Evolutionary conservation across 2,888 invertebrate genomes (phyloP), one percentile per base, ranked within the genome.

Genomic region (Nysson spinosus): DNA sequence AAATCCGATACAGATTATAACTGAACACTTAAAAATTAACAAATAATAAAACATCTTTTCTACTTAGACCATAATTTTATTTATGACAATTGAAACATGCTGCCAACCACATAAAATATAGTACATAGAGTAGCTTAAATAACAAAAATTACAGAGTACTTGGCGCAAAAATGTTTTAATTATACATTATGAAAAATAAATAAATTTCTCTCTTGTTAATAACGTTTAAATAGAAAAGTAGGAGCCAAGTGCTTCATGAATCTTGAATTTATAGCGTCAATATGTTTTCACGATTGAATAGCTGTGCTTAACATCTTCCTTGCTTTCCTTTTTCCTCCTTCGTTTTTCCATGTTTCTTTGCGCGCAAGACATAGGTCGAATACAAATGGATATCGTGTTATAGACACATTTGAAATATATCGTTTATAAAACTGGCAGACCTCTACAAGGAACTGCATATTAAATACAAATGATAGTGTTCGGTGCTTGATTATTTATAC

Each of bases 31-130:
- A n/a, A n/a, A n/a, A n/a, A n/a, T n/a, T n/a, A n/a, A n/a, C n/a
- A n/a, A n/a, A n/a, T n/a, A n/a, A n/a, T n/a, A n/a, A n/a, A n/a
- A n/a, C n/a, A n/a, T n/a, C n/a, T n/a, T n/a, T n/a, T 47, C 17
- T 51, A 28, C 32, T 28, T 64, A 61, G 52, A 55, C 46, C 17
- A 64, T 69, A 44, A 24, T 62, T 75, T 75, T 72, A 75, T 75
- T 75, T 65, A 72, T 50, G 47, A 62, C 40, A 34, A 58, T 64
- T 61, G 55, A 67, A 72, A 66, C 43, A 63, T 58, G 42, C 37
- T 43, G 56, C 35, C 69, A 61, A 56, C 66, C 58, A 42, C 54
- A 47, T 37, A 40, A 61, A 46, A 62, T 58, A 51, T 55, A 49
- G 52, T 75, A 52, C n/a, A n/a, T 75, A 75, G 64, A 72, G 35